Percentiles rank a stretch among this genome's conserved stretches.
Conservation (phyloP, 1,140 invertebrate genomes). For the Oedothorax gibbosus region DNA sequence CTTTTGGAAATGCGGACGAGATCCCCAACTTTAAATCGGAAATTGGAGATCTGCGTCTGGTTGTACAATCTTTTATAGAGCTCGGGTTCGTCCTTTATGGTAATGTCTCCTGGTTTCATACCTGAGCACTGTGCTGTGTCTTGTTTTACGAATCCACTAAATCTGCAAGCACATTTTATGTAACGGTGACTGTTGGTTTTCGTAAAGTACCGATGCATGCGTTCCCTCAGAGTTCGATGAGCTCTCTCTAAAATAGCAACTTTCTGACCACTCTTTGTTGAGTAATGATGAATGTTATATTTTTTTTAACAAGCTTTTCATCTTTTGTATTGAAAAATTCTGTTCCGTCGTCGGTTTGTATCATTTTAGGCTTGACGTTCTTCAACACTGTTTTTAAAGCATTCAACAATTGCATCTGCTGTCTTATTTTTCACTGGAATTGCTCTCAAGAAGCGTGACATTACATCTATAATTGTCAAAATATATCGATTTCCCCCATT, state of each 20-base stretch:
- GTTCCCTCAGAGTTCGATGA: neutral
- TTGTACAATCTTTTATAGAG: conserved; percentile 2
- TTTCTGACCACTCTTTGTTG: neutral
- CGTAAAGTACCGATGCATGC: neutral
- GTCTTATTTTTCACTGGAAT: neutral
- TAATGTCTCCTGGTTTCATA: neutral
- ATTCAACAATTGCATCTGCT: neutral
- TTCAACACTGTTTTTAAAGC: neutral
- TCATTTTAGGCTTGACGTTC: neutral
- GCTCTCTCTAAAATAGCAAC: neutral
- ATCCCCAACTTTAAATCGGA: neutral
- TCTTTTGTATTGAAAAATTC: neutral
- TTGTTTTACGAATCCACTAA: neutral
- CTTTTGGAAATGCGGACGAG: conserved; percentile 11
- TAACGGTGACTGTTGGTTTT: neutral
- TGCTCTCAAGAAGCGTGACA: neutral
- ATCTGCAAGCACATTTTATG: neutral
- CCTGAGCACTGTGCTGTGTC: neutral
- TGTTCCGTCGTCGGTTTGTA: neutral
- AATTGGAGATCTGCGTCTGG: neutral
- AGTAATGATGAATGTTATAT: neutral
- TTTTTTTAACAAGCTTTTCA: neutral
- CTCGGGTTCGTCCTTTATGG: neutral
- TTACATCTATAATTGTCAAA: conserved; percentile 6
- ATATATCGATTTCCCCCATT: neutral